Base-by-base conservation (phyloP, 2,888 invertebrate species). In the Mylabris sibirica region DNA sequence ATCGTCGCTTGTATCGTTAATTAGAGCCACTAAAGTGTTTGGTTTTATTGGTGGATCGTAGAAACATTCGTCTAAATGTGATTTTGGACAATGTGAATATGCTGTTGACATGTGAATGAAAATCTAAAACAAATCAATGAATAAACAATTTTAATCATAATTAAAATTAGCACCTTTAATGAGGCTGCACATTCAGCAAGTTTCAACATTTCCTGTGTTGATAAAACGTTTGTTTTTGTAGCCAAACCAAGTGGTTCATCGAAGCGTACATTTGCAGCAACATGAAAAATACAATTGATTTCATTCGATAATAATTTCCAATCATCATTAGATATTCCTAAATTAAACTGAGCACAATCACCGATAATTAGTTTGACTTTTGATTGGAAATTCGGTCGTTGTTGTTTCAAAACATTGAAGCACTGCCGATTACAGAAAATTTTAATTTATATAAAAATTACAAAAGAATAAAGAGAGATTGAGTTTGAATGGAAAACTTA, bases 271-370 rank as follows among this genome's bases (percentile, higher is more conserved):
- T 20, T 53, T 22, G 53, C 53, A 53, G 53, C 53, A 11, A 11
- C 20, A 53, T 53, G 53, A 53, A 53, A 53, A 22, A 53, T 53
- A 22, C 53, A 53, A 22, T 20, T 53, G 8, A 53, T 11, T 53
- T 53, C 53, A 22, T 53, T 53, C 22, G 17, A 3, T 22, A 53
- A 53, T 53, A 53, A 53, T 22, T 53, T 2, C 53, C 53, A 53
- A 11, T 53, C 53, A 20, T 53, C 53, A 11, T 9, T 3, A 22
- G 17, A 53, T 22, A 53, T 53, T 12, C 53, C 53, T 22, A 53
- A 53, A 22, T 53, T 53, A 11, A 3, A 3, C 20, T 53, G 3
- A 3, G 11, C 11, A 53, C 53, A 53, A 22, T 53, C 53, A 12
- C 53, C 53, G 11, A 11, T 53, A 22, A 44, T 44, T 44, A 44